A percentile compares a stretch with the other conserved stretches of the same genome.
Conservation (phyloP, 23 tunicate genomes). For the Diplosoma virens region DNA sequence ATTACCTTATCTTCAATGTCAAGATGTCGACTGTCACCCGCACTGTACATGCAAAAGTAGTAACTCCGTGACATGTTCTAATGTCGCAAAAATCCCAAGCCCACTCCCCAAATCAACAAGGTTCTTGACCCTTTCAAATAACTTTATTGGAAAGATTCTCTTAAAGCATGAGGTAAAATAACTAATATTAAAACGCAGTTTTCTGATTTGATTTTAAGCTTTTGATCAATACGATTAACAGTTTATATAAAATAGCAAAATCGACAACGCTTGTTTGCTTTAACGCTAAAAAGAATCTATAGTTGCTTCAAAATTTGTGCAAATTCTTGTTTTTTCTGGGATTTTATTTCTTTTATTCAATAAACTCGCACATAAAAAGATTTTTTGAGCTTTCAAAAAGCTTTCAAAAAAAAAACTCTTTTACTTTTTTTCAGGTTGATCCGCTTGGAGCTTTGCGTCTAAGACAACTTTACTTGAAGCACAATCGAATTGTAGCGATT, state of each 20-base stretch:
- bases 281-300: no score
- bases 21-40: conserved; percentile 9
- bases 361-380: no score
- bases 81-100: conserved; percentile 13
- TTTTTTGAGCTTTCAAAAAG: no score
- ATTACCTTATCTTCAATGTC: background rate
- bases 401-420: no score
- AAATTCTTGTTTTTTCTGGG: no score
- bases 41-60: conserved; percentile 30
- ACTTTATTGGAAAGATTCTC: conserved; percentile 39
- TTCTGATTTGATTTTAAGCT: no score
- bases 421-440: conserved; percentile 34
- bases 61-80: conserved; percentile 30
- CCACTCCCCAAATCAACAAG: conserved; percentile 15
- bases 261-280: no score
- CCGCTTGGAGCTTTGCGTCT: conserved; percentile 9
- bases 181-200: no score
- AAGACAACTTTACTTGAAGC: conserved; percentile 16
- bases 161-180: conserved; percentile 47
- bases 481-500: conserved; percentile 42
- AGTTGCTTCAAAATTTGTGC: no score
- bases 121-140: conserved; percentile 32
- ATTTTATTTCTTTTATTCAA: no score
- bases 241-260: no score
- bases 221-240: no score